A percentile compares a stretch with the other conserved stretches of the same genome.
These are phyloP conservation scores for Menidia beryllina DNA, from an alignment of 2,113 vertebrate species.

Conservation along the genomic window DNA sequence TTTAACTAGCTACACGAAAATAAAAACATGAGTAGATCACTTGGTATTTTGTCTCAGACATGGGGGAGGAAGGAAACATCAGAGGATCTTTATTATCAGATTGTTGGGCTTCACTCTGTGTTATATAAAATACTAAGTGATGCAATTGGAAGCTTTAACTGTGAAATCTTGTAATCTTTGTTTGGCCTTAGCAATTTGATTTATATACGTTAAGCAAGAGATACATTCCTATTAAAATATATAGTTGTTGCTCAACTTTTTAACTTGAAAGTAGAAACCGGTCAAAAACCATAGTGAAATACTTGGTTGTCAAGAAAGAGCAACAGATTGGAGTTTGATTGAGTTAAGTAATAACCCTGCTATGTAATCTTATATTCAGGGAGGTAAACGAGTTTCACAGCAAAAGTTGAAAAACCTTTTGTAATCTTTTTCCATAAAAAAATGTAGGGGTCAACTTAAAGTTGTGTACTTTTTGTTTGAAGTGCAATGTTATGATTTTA, in stretches of 20 bases:
- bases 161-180: slow-evolving; percentile 6
- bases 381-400: too few species aligned
- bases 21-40: not conserved
- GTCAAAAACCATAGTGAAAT: too few species aligned
- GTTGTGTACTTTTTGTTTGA: too few species aligned
- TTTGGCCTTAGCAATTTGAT: not conserved
- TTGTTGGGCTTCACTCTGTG: not conserved
- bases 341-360: too few species aligned
- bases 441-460: too few species aligned
- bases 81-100: slow-evolving; percentile 2
- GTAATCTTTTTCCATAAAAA: too few species aligned
- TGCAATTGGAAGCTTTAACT: slow-evolving; percentile 3
- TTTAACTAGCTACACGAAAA: slow-evolving; percentile 13
- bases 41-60: not conserved
- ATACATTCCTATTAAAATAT: not conserved
- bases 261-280: not conserved
- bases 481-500: too few species aligned
- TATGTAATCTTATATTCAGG: too few species aligned
- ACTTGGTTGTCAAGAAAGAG: too few species aligned
- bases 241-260: not conserved
- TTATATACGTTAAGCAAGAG: not conserved
- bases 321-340: too few species aligned
- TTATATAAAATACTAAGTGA: not conserved
- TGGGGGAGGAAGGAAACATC: not conserved
- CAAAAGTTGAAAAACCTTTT: too few species aligned